Evolutionary conservation across 2,113 vertebrate genomes (phyloP).

Genomic region (Panurus biarmicus): DNA sequence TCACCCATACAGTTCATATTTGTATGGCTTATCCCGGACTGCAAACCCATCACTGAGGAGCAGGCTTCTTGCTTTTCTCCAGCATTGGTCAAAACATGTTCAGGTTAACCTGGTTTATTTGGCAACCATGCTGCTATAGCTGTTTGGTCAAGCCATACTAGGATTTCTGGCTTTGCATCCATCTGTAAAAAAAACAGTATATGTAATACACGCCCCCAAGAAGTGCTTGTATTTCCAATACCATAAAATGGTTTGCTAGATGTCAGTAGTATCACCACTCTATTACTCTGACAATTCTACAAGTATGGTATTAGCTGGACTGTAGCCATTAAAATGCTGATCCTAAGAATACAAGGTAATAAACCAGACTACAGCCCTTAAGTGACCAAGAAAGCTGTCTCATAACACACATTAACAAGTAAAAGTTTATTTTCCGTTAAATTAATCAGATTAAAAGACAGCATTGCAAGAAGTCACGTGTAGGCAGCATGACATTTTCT

Average conservation of each 20-base stretch:
- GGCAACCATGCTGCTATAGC: background rate
- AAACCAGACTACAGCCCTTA: background rate
- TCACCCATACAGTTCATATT: background rate
- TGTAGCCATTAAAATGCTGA: background rate
- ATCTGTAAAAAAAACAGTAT: background rate
- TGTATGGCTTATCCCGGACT: background rate
- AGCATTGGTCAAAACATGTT: background rate
- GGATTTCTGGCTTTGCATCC: background rate
- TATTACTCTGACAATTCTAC: background rate
- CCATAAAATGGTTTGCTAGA: background rate
- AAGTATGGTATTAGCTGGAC: background rate
- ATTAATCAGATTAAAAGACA: constrained; percentile 60
- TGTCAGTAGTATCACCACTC: background rate
- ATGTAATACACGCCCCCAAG: rapidly evolving
- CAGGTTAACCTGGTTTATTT: background rate
- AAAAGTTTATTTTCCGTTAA: background rate
- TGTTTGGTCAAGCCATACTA: background rate
- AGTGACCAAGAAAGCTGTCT: background rate
- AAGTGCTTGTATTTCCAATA: background rate
- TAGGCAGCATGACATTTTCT: constrained; percentile 12
- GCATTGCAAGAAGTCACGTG: constrained; percentile 43
- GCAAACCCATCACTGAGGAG: background rate
- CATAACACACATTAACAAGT: background rate
- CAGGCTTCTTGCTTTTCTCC: background rate
- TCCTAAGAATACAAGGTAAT: background rate